Evolutionary conservation across 2,888 invertebrate species (phyloP), one percentile per base, ranked within the genome.

Genomic region (Strigamia crassipes): DNA sequence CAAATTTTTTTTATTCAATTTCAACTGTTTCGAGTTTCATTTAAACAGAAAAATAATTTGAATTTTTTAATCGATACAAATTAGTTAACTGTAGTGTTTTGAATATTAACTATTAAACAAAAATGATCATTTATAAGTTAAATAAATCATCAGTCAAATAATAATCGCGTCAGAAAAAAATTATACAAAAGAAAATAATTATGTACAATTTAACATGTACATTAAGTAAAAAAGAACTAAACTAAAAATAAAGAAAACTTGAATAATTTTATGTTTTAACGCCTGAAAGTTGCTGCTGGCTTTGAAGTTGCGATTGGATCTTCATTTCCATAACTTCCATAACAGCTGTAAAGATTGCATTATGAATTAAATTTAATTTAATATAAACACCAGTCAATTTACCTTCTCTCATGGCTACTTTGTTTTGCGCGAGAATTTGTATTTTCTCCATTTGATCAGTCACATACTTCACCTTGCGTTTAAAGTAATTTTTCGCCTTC

Each of bases 321-420:
- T 94, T 94, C 89, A 92, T 91, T 87, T 94, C 93, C 87, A 94
- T 91, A 82, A 94, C 92, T 87, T 93, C 92, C 84, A 93, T 90
- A 82, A 94, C 92, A 46, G 93, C 92, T 86, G 83, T 31, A n/a
- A 41, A 78, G 15, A 18, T 34, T 18, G 18, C 6, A 78, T 31
- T 21, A 34, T 41, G 18, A 41, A n/a, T 21, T 15, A 15, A 78
- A 38, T 34, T 78, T 4, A 12, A 10, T 18, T 4, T 27, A 78
- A 78, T 38, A 41, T 21, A n/a, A 41, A n/a, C 38, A 1, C 6
- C 12, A 1, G 3, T 23, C 23, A 21, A 21, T 42, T 5, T 61
- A 81, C 81, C 66, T 66, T 81, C 81, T 66, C 81, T 61, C 56
- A 46, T 81, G 5, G 66, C 66, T n/a, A 81, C 61, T 81, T 81